Evolutionary conservation across 2,797 vertebrate genomes (phyloP).

Genomic region (Lates japonicus): DNA sequence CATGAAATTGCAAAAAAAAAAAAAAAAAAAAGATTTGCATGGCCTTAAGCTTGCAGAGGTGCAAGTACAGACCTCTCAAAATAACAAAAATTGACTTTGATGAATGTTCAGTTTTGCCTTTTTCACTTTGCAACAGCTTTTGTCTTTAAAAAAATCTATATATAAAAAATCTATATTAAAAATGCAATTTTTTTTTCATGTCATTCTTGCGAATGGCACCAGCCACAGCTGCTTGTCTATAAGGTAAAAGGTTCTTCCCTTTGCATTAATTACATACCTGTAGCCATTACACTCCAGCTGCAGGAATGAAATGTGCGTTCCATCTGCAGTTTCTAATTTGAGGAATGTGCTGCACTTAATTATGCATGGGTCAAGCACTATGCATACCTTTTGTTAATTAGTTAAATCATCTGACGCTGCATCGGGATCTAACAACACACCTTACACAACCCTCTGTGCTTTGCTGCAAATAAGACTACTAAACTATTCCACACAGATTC

Average conservation of each 20-base stretch:
- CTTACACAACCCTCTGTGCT: slow-evolving; percentile 12
- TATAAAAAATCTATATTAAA: neutral
- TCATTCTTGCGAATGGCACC: slow-evolving; percentile 21
- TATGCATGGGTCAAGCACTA: slow-evolving; percentile 62
- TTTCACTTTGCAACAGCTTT: neutral
- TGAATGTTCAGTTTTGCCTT: neutral
- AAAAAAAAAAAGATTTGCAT: too few relatives aligned
- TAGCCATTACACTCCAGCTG: slow-evolving; percentile 41
- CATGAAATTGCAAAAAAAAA: too few relatives aligned
- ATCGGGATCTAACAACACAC: slow-evolving; percentile 23
- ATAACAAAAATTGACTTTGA: neutral
- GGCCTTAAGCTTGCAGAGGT: neutral
- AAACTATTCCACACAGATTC: slow-evolving; percentile 29
- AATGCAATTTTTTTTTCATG: neutral
- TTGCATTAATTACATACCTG: slow-evolving; percentile 55
- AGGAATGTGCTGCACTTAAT: slow-evolving; percentile 59
- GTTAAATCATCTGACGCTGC: slow-evolving; percentile 38
- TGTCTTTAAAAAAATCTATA: too few relatives aligned
- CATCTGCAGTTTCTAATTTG: slow-evolving; percentile 55
- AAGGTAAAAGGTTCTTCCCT: slow-evolving; percentile 21
- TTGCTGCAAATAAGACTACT: slow-evolving; percentile 7
- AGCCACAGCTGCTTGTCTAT: slow-evolving; percentile 39
- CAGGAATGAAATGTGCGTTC: slow-evolving; percentile 50
- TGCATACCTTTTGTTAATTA: slow-evolving; percentile 57
- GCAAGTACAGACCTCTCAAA: neutral